Evolutionary conservation across 2,888 invertebrate species (phyloP).

Genomic region (Volucella bombylans): DNA sequence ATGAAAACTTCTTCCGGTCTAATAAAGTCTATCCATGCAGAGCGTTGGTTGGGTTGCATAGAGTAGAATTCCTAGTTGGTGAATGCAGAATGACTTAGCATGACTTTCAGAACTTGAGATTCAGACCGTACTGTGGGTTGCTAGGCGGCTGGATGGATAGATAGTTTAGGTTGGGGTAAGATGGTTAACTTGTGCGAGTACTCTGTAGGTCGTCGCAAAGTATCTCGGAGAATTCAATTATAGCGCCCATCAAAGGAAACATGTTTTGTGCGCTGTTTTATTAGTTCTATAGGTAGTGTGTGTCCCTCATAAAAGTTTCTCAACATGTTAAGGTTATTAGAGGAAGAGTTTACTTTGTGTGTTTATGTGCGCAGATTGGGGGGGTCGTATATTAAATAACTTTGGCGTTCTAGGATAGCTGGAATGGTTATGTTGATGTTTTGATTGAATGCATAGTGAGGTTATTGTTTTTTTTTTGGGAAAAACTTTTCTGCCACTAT

Average conservation of each 20-base stretch:
- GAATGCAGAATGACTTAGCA: constrained; percentile 39
- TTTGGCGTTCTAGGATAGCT: constrained; percentile 1
- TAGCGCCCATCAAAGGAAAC: constrained; percentile 58
- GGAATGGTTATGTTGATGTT: constrained; percentile 46
- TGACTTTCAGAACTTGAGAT: constrained; percentile 22
- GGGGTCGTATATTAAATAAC: neutral
- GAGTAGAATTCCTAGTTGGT: constrained; percentile 23
- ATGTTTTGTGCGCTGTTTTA: constrained; percentile 66
- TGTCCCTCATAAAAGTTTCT: constrained; percentile 63
- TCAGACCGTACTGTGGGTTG: constrained; percentile 1
- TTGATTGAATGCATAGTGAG: constrained; percentile 42
- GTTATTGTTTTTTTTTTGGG: constrained; percentile 13
- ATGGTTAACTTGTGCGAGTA: constrained; percentile 4
- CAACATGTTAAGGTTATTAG: constrained; percentile 53
- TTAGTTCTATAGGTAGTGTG: constrained; percentile 48
- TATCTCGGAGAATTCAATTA: constrained; percentile 71
- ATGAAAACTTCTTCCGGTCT: constrained; percentile 53
- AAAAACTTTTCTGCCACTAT: neutral
- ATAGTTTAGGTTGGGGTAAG: neutral
- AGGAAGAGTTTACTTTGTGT: constrained; percentile 49
- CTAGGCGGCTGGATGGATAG: neutral
- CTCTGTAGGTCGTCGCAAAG: constrained; percentile 37
- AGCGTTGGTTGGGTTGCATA: neutral
- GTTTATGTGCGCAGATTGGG: neutral
- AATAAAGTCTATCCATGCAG: constrained; percentile 50